A percentile compares a stretch with the other conserved stretches of the same genome.
phyloP scores from a whole-genome alignment of 2,888 invertebrate genomes.

The Polymixis lichenea region DNA sequence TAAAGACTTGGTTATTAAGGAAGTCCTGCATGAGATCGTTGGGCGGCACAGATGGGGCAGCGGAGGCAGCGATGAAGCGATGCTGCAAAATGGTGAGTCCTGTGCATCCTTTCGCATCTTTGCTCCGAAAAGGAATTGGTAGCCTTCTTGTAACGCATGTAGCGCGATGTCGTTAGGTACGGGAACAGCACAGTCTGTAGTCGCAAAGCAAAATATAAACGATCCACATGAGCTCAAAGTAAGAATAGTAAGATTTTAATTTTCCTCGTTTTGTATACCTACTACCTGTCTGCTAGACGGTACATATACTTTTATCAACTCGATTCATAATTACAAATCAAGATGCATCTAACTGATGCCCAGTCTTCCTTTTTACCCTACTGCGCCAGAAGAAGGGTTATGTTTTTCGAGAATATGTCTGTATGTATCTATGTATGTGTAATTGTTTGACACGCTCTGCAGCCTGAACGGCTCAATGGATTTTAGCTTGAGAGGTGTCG shows the following conservation, averaged over 20 bases:
- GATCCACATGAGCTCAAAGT: background rate
- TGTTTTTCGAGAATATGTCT: no score
- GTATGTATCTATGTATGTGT: no score
- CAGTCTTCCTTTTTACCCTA: no score
- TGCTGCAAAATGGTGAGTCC: background rate
- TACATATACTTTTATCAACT: no score
- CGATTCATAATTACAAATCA: no score
- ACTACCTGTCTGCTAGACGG: no score
- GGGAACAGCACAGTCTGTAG: no score
- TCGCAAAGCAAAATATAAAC: conserved; percentile 11
- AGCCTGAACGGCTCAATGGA: no score
- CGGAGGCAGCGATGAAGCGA: no score
- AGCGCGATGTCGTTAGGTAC: background rate
- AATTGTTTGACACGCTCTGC: no score
- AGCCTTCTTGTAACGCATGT: background rate
- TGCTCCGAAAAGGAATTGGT: background rate
- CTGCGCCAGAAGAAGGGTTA: no score
- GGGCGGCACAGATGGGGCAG: background rate
- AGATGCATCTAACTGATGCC: background rate
- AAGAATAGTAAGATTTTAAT: background rate
- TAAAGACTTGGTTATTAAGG: background rate
- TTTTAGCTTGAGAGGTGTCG: no score
- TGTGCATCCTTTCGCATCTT: background rate
- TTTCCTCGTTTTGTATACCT: background rate
- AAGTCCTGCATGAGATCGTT: background rate